Base-by-base conservation (phyloP, 1,140 invertebrate species). In the Heliconius hermathena region DNA sequence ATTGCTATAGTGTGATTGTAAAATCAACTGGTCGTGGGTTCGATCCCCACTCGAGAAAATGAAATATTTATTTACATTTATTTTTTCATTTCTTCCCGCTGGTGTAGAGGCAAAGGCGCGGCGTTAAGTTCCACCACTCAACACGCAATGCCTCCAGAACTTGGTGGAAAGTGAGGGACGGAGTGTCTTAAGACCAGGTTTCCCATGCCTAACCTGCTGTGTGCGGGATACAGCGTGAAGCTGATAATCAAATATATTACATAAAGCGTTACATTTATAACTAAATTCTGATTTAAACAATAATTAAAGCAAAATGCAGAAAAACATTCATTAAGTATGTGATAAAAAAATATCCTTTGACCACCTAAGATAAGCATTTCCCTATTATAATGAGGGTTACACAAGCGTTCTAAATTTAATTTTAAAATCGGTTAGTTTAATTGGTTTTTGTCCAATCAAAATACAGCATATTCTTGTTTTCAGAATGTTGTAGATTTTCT, bases 1-100 rank as follows among this genome's bases (percentile, higher is more conserved):
- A 78, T 74, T 72, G 71, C 77, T 79, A 79, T 38, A 66, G 60
- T 5, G 33, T 36, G 5, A 36, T 0, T 36, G 33, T 36, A 36
- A 36, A 6, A 36, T 36, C 6, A 6, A 36, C 0, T 36, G 33
- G 33, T 36, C 6, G 33, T 36, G 33, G 33, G 33, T 36, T 36
- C 33, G 33, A 36, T 36, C 6, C 33, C 33, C 33, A 36, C 33
- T 36, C 33, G 6, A 36, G 33, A 6, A 36, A 8, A 36, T 36
- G 33, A 36, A 36, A 36, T 36, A 36, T 36, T 36, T 6, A 36
- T 36, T 36, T 1, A 36, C 33, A 36, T 36, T 36, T 36, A 36
- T 36, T 8, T 36, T 36, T 33, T 33, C 33, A 33, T 33, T 33
- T 33, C 33, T 33, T 33, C 5, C 4, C 4, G 0, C 4, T 8